Percentiles rank a stretch among this genome's conserved stretches.
phyloP scores from a whole-genome alignment of 1,140 invertebrate species.

The Bombus waltoni region DNA sequence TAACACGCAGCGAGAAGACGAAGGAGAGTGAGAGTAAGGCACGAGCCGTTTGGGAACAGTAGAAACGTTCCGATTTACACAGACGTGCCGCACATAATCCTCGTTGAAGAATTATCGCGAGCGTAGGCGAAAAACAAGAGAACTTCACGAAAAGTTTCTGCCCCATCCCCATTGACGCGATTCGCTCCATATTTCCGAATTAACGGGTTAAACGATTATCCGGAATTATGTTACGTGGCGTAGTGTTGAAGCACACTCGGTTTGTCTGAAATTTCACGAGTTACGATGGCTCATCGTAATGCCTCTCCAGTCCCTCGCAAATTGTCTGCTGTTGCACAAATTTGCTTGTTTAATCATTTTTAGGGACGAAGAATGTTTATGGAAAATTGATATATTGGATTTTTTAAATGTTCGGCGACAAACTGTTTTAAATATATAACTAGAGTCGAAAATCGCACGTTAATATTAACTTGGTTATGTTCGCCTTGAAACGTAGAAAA shows the following conservation, averaged over 20 bases:
- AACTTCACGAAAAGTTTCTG: not conserved
- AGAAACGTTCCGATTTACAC: constrained; percentile 36
- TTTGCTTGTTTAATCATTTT: too few relatives aligned
- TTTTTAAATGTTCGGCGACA: too few relatives aligned
- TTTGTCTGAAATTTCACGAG: too few relatives aligned
- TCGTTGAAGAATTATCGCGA: constrained; percentile 25
- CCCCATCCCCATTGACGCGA: not conserved
- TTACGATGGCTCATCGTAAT: too few relatives aligned
- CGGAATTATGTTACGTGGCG: not conserved
- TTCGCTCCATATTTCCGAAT: constrained; percentile 36
- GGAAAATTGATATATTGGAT: too few relatives aligned
- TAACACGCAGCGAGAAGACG: constrained; percentile 14
- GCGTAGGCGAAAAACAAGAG: constrained; percentile 32
- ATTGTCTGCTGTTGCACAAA: too few relatives aligned
- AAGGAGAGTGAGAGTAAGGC: constrained; percentile 26
- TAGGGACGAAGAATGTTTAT: not conserved
- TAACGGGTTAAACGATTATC: constrained; percentile 26
- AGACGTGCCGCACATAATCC: constrained; percentile 16
- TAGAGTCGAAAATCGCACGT: too few relatives aligned
- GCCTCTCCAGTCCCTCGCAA: too few relatives aligned
- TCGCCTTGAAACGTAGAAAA: too few relatives aligned
- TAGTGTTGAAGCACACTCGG: not conserved
- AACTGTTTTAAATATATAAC: too few relatives aligned
- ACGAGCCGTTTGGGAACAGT: constrained; percentile 36
- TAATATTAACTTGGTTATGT: too few relatives aligned